Percentiles rank a stretch among this genome's conserved stretches.
Conservation (phyloP, 2,113 vertebrate species). For the Holacanthus passer region DNA sequence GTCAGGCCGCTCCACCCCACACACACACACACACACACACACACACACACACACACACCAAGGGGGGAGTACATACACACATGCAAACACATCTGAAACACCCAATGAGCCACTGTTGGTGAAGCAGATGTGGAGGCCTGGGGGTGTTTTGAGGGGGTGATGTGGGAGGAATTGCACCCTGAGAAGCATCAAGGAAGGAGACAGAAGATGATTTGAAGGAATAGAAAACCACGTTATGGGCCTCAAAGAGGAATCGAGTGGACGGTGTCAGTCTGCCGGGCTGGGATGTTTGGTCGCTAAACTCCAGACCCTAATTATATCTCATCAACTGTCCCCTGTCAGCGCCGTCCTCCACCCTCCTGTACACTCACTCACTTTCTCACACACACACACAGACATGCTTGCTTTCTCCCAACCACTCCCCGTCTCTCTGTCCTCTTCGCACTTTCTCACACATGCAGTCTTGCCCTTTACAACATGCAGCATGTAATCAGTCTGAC, state of each 20-base stretch:
- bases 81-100: constrained; percentile 62
- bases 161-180: constrained; percentile 39
- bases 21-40: constrained; percentile 35
- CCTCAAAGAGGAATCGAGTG: constrained; percentile 24
- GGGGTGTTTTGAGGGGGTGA: constrained; percentile 19
- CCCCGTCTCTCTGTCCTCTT: constrained; percentile 30
- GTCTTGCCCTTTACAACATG: constrained; percentile 24
- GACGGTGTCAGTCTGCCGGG: constrained; percentile 43
- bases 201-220: neutral
- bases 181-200: constrained; percentile 1
- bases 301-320: constrained; percentile 82
- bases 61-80: constrained; percentile 29
- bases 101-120: constrained; percentile 45
- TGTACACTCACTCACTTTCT: constrained; percentile 28
- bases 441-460: constrained; percentile 61
- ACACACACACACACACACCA: constrained; percentile 33
- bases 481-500: constrained; percentile 56
- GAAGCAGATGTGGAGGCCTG: constrained; percentile 59
- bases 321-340: constrained; percentile 80
- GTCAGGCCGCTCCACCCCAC: constrained; percentile 53
- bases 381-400: constrained; percentile 24
- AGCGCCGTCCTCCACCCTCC: constrained; percentile 69
- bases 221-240: constrained; percentile 5
- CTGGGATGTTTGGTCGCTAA: constrained; percentile 72
- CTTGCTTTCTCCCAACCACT: constrained; percentile 38